Evolutionary conservation across 2,113 vertebrate genomes (phyloP), one percentile per base, ranked within the genome.

Genomic region (Epinephelus lanceolatus): DNA sequence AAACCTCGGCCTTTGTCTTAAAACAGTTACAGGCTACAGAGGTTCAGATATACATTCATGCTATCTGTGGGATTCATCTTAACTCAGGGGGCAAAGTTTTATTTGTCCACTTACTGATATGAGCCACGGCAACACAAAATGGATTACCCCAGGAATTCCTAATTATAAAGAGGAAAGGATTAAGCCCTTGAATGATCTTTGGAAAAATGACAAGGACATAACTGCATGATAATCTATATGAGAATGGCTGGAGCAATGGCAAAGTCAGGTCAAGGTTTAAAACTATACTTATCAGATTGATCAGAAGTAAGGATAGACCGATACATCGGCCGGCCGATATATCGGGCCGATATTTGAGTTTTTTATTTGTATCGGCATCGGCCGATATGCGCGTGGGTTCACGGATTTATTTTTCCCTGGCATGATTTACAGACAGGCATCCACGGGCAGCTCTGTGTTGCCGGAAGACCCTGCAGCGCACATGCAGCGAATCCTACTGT

Each of bases 31-130:
- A 47, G 9, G 25, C 8, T 18, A 17, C 10, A 11, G 19, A 11
- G 11, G 62, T 3, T 62, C 21, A 78, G 8, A 49, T 18, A 68
- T 63, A 55, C 47, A 23, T 71, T 27, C 9, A 15, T 5, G 62
- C 52, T 59, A 70, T 84, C 30, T 33, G 45, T 80, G 33, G 60
- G 55, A 49, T 63, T 80, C 57, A 80, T 62, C 81, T 57, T 17
- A 63, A 12, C 60, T 23, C 5, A 57, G 27, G 49, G 80, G 37
- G 30, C 56, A 84, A 73, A 62, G 85, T 70, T 42, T 42, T 17
- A 60, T 45, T 52, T 9, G 9, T 17, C 11, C 6, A 19, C 49
- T 13, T 11, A 25, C 76, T 76, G 60, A 66, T 23, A 68, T 2
- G 18, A 49, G 45, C 52, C 7, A 78, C 40, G 55, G 12, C 25